phyloP scores from a whole-genome alignment of 2,797 vertebrate genomes.

The Pangasius krempfi region DNA sequence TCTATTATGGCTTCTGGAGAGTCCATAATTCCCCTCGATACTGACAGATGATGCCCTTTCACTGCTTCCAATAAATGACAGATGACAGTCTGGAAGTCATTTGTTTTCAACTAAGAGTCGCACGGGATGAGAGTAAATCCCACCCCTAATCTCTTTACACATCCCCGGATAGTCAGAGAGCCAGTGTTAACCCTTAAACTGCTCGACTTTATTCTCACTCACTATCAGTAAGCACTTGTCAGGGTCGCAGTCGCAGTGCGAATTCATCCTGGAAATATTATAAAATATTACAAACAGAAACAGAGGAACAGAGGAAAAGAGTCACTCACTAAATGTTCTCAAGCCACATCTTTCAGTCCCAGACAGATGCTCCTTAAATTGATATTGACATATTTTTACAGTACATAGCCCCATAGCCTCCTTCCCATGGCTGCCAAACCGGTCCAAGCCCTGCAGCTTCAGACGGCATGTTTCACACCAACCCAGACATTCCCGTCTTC shows the following conservation, averaged over 20 bases:
- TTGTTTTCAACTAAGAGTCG: background rate
- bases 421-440: background rate
- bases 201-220: background rate
- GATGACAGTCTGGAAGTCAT: background rate
- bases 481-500: background rate
- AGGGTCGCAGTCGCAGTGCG: background rate
- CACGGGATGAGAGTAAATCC: background rate
- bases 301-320: background rate
- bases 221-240: background rate
- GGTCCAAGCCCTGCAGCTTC: background rate
- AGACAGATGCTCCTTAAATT: background rate
- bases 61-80: background rate
- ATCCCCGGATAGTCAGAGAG: background rate
- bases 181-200: background rate
- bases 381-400: background rate
- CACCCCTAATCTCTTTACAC: background rate
- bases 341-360: background rate
- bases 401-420: background rate
- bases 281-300: background rate
- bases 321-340: background rate
- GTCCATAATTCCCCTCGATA: background rate
- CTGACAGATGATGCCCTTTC: background rate
- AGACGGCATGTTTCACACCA: background rate
- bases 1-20: background rate
- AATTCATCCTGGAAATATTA: background rate